A percentile compares a stretch with the other conserved stretches of the same genome.
phyloP scores from a whole-genome alignment of 2,113 vertebrate genomes.

The Salvelinus sp. region DNA sequence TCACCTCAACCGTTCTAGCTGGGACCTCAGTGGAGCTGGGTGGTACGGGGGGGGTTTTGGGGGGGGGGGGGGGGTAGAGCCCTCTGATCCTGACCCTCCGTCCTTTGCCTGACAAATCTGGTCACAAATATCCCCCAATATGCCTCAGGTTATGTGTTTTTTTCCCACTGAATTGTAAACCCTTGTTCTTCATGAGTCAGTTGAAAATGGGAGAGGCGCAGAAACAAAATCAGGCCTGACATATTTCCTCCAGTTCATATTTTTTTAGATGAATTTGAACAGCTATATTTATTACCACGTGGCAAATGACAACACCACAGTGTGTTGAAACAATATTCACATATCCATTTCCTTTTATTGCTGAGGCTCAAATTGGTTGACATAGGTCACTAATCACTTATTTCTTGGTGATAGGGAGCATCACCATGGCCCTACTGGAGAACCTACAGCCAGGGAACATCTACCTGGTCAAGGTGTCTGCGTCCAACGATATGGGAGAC shows the following conservation, averaged over 20 bases:
- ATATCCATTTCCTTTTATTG: neutral
- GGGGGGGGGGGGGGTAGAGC: slow-evolving; percentile 29
- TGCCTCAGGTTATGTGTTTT: slow-evolving; percentile 25
- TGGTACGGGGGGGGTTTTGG: no score
- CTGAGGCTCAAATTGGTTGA: neutral
- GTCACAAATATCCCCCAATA: slow-evolving; percentile 47
- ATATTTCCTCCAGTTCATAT: neutral
- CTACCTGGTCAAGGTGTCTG: slow-evolving; percentile 92
- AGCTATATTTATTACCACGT: neutral
- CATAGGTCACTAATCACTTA: neutral
- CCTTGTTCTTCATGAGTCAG: slow-evolving; percentile 33
- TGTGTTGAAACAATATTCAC: no score
- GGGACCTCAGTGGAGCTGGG: slow-evolving; percentile 51
- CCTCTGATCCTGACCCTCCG: slow-evolving; percentile 51
- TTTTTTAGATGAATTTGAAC: neutral
- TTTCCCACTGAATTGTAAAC: slow-evolving; percentile 31
- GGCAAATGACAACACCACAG: neutral
- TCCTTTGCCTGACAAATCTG: slow-evolving; percentile 40
- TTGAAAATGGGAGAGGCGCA: slow-evolving; percentile 13
- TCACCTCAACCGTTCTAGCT: no score
- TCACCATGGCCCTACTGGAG: slow-evolving; percentile 94
- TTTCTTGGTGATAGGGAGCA: slow-evolving; percentile 75
- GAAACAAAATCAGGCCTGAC: neutral
- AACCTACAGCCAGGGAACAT: slow-evolving; percentile 87
- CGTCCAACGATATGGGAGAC: slow-evolving; percentile 92